Base-by-base conservation (phyloP, 2,888 invertebrate species). In the Reticulitermes lucifugus region DNA sequence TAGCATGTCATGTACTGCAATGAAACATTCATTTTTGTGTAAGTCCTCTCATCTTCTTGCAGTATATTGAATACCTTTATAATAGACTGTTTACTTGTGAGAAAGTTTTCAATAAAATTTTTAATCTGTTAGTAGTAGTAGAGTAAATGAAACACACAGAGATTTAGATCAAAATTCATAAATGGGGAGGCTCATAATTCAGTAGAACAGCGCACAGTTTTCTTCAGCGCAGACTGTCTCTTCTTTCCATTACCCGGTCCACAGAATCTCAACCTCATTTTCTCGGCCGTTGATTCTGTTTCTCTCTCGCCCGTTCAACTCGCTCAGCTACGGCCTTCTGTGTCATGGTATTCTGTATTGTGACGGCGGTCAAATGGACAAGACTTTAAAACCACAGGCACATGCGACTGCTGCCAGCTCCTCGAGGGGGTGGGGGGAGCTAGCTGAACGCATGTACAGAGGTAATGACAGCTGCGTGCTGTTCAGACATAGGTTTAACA, bases 241-340 rank as follows among this genome's bases (percentile, higher is more conserved):
- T 25, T 70, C 70, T 85, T 89, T 90, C 91, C 90, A 91, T 91
- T 91, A 91, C 90, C 89, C 91, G 91, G 90, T 91, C 90, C 91
- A 91, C 88, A 90, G 91, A 89, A 90, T 91, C 90, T 89, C 91
- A 91, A 91, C 91, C 92, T 93, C 92, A 93, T 93, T 93, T 92
- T 93, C 92, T 91, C 92, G 92, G 90, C 92, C 92, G 92, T 92
- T 93, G 92, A 91, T 91, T 91, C 90, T 90, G 90, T 89, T 89
- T 89, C 90, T 88, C 88, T 88, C 88, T 89, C 89, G 87, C 88
- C 89, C 88, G 88, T 43, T 65, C 65, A 60, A 60, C 60, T 60
- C 22, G 60, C 60, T 21, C 60, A 14, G 9, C 60, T 18, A 65
- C 65, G 65, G 65, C 25, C n/a, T n/a, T 87, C 87, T 22, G 43